Conservation (phyloP, 2,888 invertebrate genomes). For the Sinohyriopsis cumingii region DNA sequence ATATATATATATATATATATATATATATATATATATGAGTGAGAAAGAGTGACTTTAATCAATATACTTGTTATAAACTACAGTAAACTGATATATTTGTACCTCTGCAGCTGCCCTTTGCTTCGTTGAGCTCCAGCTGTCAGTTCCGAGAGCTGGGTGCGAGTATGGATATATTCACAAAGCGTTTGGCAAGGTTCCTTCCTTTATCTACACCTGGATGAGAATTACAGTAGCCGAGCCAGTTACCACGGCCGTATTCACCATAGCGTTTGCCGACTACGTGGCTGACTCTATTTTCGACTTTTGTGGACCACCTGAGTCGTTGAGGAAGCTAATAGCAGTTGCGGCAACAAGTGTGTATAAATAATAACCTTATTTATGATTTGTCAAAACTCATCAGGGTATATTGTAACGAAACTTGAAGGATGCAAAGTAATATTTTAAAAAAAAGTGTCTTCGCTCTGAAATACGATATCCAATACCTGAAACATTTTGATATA, state of each 20-base stretch:
- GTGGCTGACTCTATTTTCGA: slow-evolving; percentile 43
- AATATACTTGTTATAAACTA: too few relatives aligned
- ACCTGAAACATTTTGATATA: too few relatives aligned
- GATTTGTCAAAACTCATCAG: too few relatives aligned
- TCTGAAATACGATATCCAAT: too few relatives aligned
- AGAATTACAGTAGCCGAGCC: slow-evolving; percentile 62
- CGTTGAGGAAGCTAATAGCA: slow-evolving; percentile 49
- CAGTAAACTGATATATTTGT: neutral
- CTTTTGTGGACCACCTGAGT: slow-evolving; percentile 38
- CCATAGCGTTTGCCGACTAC: slow-evolving; percentile 48
- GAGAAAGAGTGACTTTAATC: too few relatives aligned
- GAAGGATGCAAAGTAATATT: too few relatives aligned
- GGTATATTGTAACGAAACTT: too few relatives aligned
- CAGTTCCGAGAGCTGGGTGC: slow-evolving; percentile 45
- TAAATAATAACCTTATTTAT: neutral
- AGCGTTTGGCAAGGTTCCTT: slow-evolving; percentile 47
- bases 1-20: too few relatives aligned
- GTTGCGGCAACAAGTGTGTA: slow-evolving; percentile 57
- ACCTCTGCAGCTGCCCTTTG: slow-evolving; percentile 64
- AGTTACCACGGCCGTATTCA: slow-evolving; percentile 48
- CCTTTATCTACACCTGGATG: slow-evolving; percentile 53
- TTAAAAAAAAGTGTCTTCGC: too few relatives aligned
- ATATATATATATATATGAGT: too few relatives aligned
- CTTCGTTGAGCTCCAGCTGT: slow-evolving; percentile 49
- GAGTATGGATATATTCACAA: slow-evolving; percentile 55